phyloP scores from a whole-genome alignment of 2,888 invertebrate genomes.

The Ophioninae sp. region DNA sequence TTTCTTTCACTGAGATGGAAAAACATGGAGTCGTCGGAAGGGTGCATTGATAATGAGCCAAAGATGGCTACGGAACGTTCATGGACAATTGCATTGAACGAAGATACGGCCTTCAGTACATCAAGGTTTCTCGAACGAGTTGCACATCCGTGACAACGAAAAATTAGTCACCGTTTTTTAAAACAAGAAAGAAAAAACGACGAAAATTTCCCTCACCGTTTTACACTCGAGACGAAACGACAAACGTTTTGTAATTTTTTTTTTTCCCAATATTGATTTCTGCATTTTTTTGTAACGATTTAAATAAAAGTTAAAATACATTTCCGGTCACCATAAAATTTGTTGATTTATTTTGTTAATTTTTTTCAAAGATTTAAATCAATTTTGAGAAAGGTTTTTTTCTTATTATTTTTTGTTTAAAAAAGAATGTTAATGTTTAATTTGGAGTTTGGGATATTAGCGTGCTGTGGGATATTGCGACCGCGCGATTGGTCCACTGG shows the following conservation, averaged over 20 bases:
- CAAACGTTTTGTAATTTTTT: no score
- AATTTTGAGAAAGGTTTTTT: background rate
- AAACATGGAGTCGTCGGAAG: background rate
- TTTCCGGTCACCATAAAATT: no score
- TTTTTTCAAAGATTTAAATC: background rate
- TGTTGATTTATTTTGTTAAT: background rate
- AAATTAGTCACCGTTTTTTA: background rate
- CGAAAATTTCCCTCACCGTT: no score
- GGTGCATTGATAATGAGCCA: background rate
- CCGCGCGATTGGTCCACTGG: conserved; percentile 36
- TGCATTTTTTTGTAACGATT: no score
- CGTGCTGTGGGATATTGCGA: conserved; percentile 40
- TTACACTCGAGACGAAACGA: no score
- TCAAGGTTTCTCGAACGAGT: background rate
- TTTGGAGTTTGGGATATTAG: background rate
- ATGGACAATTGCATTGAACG: background rate
- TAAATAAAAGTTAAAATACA: no score
- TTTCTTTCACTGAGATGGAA: background rate
- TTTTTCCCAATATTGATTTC: no score
- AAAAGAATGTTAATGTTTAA: background rate
- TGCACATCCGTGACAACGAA: background rate
- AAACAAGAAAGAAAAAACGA: background rate
- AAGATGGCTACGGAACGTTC: background rate
- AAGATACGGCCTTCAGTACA: background rate
- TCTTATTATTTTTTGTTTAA: background rate